These are phyloP conservation scores for Hirundichthys speculiger DNA, from an alignment of 2,113 vertebrate genomes.

Conservation along the genomic window DNA sequence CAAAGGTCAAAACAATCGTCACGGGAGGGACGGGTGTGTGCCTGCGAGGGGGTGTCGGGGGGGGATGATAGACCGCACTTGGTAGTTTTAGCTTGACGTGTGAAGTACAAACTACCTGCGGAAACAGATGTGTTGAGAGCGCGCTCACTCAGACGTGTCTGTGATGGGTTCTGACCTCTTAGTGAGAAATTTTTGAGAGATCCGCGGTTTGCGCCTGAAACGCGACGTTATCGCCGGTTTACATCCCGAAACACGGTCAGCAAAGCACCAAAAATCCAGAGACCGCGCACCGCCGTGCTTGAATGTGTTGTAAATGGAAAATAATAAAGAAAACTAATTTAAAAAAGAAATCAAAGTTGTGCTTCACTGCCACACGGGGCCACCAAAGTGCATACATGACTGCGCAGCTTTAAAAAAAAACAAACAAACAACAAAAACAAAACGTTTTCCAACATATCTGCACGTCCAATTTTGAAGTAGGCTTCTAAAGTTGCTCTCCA, in stretches of 20 bases:
- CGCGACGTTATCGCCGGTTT: too few relatives aligned
- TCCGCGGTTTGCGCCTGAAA: too few relatives aligned
- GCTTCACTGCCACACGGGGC: slow-evolving; percentile 43
- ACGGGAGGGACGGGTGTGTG: slow-evolving; percentile 38
- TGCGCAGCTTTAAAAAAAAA: not conserved
- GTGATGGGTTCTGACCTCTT: slow-evolving; percentile 3
- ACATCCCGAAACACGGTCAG: too few relatives aligned
- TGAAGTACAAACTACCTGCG: slow-evolving; percentile 36
- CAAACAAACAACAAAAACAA: too few relatives aligned
- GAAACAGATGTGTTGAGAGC: slow-evolving; percentile 16
- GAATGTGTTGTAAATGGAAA: too few relatives aligned
- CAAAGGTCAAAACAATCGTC: slow-evolving; percentile 74
- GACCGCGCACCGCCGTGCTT: too few relatives aligned
- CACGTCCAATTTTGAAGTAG: slow-evolving; percentile 7
- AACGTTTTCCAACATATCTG: slow-evolving; percentile 18
- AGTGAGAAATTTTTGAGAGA: not conserved
- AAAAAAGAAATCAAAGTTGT: not conserved
- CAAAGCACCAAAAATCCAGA: too few relatives aligned
- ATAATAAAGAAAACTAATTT: too few relatives aligned
- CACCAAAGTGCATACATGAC: slow-evolving; percentile 35
- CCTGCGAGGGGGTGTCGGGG: too few relatives aligned
- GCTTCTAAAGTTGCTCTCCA: slow-evolving; percentile 5
- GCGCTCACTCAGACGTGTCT: slow-evolving; percentile 6
- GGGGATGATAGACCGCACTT: slow-evolving; percentile 18
- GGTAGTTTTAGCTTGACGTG: slow-evolving; percentile 34